Base-by-base conservation (phyloP, 1,140 invertebrate species). In the Drosophila cardini region DNA sequence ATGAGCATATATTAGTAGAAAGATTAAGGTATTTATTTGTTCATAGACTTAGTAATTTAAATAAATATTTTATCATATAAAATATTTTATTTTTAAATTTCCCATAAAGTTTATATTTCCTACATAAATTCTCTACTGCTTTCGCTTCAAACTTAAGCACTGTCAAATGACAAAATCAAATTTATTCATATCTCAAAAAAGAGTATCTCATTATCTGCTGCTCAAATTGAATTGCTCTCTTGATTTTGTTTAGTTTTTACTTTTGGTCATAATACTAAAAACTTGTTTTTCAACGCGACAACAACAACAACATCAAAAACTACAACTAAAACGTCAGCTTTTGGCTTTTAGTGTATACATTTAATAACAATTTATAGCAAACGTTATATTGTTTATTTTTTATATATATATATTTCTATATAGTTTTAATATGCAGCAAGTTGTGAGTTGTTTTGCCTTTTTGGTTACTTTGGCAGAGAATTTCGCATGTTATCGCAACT, bases 401-500 rank as follows among this genome's bases (percentile, higher is more conserved):
- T 69, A 5, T 38, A 58, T n/a, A n/a, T n/a, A n/a, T n/a, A n/a
- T n/a, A n/a, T n/a, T n/a, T n/a, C n/a, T n/a, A n/a, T n/a, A n/a
- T 62, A 62, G 58, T 61, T 82, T 87, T 84, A 89, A 89, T 89
- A 89, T 89, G 84, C 84, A 89, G 67, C 73, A 26, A 32, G 48
- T 34, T 52, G 30, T 32, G 76, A 87, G 77, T 80, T 70, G 84
- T 84, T 76, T 89, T 84, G 73, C 84, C 84, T 78, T 89, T 75
- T 89, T 68, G 55, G 61, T 70, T 26, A 26, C 18, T 30, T 58
- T 21, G 53, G 15, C 76, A 83, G 76, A 87, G 21, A 70, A 87
- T 83, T 83, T 87, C 84, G 84, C 84, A 87, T 84, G 84, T 87
- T 87, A 89, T 87, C 84, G 84, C 79, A 67, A 61, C 52, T 65